A percentile compares a stretch with the other conserved stretches of the same genome.
phyloP scores from a whole-genome alignment of 1,140 invertebrate genomes.

The Leptinotarsa texana region DNA sequence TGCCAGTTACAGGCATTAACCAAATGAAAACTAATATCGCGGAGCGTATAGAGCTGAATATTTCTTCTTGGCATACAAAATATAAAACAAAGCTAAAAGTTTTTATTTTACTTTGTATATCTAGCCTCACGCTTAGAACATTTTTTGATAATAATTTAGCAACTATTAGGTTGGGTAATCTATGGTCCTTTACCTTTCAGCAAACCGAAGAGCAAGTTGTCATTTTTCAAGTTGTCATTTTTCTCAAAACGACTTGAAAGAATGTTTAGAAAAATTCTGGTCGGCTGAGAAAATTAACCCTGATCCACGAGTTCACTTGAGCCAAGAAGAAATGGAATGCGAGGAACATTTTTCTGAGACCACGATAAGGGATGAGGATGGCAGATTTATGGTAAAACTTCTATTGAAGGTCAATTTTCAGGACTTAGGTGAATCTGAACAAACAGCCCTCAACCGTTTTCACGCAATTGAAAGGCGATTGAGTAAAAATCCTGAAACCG shows the following conservation, averaged over 20 bases:
- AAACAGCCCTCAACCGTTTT: constrained; percentile 46
- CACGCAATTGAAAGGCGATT: constrained; percentile 45
- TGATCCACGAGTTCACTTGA: background rate
- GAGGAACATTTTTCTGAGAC: constrained; percentile 46
- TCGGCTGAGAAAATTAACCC: background rate
- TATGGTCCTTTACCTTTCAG: background rate
- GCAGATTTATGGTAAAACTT: constrained; percentile 49
- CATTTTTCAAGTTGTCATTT: background rate
- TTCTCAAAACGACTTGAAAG: background rate
- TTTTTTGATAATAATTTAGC: background rate
- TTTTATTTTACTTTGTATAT: no score
- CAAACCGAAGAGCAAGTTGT: no score
- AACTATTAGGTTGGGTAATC: background rate
- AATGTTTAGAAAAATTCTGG: background rate
- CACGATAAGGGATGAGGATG: constrained; percentile 34
- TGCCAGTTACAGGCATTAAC: no score
- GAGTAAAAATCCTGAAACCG: constrained; percentile 38
- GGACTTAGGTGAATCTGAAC: constrained; percentile 48
- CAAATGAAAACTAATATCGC: no score
- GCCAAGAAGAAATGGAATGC: constrained; percentile 21
- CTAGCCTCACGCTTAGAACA: no score
- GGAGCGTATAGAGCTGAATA: no score
- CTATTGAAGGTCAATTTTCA: constrained; percentile 44
- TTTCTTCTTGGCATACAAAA: no score
- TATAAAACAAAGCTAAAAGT: no score